These are phyloP conservation scores for Zaprionus ornatus DNA, from an alignment of 1,140 invertebrate species.

Conservation along the genomic window DNA sequence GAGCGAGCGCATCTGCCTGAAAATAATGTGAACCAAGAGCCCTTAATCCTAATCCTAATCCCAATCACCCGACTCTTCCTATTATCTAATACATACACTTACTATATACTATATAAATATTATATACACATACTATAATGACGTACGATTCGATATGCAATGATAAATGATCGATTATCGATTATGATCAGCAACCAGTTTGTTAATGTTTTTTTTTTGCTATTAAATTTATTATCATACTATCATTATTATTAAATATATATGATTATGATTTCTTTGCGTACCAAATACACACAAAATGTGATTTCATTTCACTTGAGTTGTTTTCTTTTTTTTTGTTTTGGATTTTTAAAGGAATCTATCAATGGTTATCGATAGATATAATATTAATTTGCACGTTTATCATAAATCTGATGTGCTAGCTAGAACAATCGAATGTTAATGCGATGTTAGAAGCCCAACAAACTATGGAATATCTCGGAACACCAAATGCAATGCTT, in stretches of 20 bases:
- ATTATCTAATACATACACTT: constrained; percentile 11
- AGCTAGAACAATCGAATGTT: constrained; percentile 11
- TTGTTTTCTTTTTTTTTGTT: constrained; percentile 21
- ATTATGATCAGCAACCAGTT: constrained; percentile 56
- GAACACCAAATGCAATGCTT: constrained; percentile 9
- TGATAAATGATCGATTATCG: constrained; percentile 16
- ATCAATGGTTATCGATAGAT: not conserved
- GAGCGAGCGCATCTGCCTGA: constrained; percentile 28
- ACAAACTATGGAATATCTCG: not conserved
- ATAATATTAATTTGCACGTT: not conserved
- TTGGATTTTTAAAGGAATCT: not conserved
- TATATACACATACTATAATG: constrained; percentile 22
- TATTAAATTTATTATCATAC: constrained; percentile 49
- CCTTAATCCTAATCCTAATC: not conserved
- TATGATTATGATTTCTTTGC: constrained; percentile 71
- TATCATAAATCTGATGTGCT: not conserved
- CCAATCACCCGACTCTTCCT: constrained; percentile 6
- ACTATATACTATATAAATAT: constrained; percentile 21
- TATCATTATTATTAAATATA: constrained; percentile 62
- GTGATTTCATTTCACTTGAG: constrained; percentile 60
- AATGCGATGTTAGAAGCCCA: not conserved
- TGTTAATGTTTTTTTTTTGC: constrained; percentile 67
- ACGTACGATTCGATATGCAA: constrained; percentile 41
- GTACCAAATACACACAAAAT: constrained; percentile 77
- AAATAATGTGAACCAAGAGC: constrained; percentile 17